Evolutionary conservation across 2,113 vertebrate species (phyloP), one percentile per base, ranked within the genome.

Genomic region (Aldabrachelys gigantea): DNA sequence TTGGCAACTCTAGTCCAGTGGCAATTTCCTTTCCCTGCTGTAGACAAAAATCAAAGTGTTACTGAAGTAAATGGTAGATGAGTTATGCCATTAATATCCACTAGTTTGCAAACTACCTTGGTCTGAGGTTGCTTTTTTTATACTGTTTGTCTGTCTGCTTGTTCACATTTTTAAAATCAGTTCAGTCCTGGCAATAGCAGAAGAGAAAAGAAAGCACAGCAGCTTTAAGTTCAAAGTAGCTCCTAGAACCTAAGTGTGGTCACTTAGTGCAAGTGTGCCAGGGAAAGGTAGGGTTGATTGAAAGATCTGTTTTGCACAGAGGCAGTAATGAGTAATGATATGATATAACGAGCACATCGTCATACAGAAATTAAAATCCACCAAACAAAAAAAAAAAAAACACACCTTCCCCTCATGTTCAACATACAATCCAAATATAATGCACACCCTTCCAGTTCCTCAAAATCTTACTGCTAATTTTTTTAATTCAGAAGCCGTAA

Each of bases 61-160:
- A 62, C 31, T 38, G 76, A 1, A 4, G 38, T 41, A 44, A 82
- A 72, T 10, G 50, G 54, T 69, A 85, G 8, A 22, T n/a, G 49
- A 72, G 31, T 13, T 13, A 75, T 54, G 50, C 56, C 53, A 24
- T 41, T 41, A 84, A 50, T 31, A 53, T 3, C 0, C 35, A 69
- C 0, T n/a, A 81, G 17, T 41, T 47, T 4, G 0, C 24, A 44
- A 72, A 78, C 29, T 50, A 47, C 11, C 52, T 41, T 82, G 50
- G 56, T 69, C 38, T 54, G 57, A 80, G 27, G 31, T 80, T 10
- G 35, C 44, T 27, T 25, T 85, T 65, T 59, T 27, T 65, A 38
- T n/a, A 50, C 35, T 82, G 81, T 44, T 12, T 82, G 4, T 31
- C 62, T 52, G n/a, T 65, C 65, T 72, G 35, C 65, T 38, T 38